Base-by-base conservation (phyloP, 2,113 vertebrate genomes). In the Channa maculata region DNA sequence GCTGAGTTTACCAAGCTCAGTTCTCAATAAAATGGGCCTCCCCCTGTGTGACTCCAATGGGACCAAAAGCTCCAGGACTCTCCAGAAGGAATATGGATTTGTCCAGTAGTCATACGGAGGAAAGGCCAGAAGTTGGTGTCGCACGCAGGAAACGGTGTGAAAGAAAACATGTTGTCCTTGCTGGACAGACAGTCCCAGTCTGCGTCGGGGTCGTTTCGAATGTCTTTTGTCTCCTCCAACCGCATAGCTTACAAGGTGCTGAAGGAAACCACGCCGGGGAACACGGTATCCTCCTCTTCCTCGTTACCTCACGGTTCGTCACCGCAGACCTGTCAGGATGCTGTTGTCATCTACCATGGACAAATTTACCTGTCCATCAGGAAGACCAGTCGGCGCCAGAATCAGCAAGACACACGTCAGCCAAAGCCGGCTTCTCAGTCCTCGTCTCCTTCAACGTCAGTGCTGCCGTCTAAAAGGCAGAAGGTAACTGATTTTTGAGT, bases 341-440 rank as follows among this genome's bases (percentile, higher is more conserved):
- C 79, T 2, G 43, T 91, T 0, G 34, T 91, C 58, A 67, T 91
- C 67, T 78, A 84, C 73, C 13, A 6, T 0, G 66, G 74, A 0
- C 65, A 15, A 2, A 24, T 91, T 52, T 89, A 84, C 71, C 68
- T 91, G 70, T 87, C 75, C 38, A 70, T 82, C 24, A 87, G 65
- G 48, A 83, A 14, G 41, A 8, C n/a, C 24, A 14, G 2, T 11
- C 68, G 2, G 3, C 49, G 15, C 24, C 59, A 10, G 37, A 9
- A 12, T 33, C 50, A 8, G 12, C 34, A 0, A 7, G 37, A 12
- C 57, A 14, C 10, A 4, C 0, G 0, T 5, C 11, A 72, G 5
- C 61, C 41, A 37, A 58, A 4, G 52, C 10, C 5, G 0, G 24
- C 12, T 2, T 33, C 52, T 8, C 13, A 9, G 24, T 5, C 67